Percentiles rank a stretch among this genome's conserved stretches.
Evolutionary conservation across 2,113 vertebrate genomes (phyloP).

Genomic region (Apus apus): DNA sequence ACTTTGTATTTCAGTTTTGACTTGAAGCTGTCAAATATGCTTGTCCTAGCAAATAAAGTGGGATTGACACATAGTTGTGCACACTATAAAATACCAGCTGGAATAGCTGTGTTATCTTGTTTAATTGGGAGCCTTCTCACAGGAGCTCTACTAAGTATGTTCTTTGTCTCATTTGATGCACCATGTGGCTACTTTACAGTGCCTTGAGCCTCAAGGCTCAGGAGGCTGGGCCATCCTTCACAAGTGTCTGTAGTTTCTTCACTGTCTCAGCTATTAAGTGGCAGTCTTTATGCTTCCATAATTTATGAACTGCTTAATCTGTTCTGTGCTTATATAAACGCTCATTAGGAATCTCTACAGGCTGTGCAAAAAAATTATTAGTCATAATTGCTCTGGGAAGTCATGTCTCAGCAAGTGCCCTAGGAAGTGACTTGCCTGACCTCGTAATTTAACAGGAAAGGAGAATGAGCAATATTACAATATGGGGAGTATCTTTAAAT

Average conservation of each 20-base stretch:
- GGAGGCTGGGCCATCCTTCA: not conserved
- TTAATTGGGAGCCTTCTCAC: not conserved
- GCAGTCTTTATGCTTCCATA: not conserved
- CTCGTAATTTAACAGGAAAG: not conserved
- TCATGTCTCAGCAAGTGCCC: not conserved
- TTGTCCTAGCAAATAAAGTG: not conserved
- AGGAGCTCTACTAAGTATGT: not conserved
- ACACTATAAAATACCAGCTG: not conserved
- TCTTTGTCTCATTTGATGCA: not conserved
- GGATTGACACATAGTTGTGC: not conserved
- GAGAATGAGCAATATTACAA: not conserved
- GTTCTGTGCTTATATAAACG: not conserved
- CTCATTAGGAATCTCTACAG: not conserved
- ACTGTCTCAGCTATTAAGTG: not conserved
- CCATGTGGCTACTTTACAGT: not conserved
- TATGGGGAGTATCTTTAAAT: not conserved
- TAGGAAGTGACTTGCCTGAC: not conserved
- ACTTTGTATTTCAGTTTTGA: not conserved
- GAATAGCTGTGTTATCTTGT: not conserved
- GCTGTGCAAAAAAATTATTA: not conserved
- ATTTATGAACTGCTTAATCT: conserved; percentile 12
- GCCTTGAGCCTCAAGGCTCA: not conserved
- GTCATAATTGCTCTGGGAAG: not conserved
- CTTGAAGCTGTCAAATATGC: not conserved
- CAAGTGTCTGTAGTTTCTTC: not conserved